These are phyloP conservation scores for Sminthurinus signatus DNA, from an alignment of 1,140 invertebrate species.

Conservation along the genomic window DNA sequence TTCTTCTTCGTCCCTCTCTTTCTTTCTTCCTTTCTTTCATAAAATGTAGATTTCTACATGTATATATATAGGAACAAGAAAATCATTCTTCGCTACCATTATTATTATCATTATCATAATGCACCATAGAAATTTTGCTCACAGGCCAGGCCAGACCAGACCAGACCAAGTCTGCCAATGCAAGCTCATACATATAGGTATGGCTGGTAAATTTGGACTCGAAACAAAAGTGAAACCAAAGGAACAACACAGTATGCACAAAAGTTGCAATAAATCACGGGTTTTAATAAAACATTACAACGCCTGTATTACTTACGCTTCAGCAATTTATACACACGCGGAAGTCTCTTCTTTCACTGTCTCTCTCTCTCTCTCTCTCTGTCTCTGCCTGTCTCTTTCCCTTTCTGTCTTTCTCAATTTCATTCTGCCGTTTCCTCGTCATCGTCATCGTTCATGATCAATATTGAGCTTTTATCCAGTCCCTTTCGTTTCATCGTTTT, in stretches of 20 bases:
- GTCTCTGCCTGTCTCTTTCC: constrained; percentile 9
- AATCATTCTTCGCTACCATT: too few species aligned
- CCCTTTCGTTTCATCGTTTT: constrained; percentile 7
- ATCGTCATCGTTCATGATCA: constrained; percentile 18
- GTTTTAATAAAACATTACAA: constrained; percentile 40
- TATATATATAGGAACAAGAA: too few species aligned
- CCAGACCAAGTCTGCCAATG: too few species aligned
- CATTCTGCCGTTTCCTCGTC: too few species aligned
- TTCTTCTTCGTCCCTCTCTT: too few species aligned
- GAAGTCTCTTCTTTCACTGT: constrained; percentile 12
- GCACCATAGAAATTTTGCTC: too few species aligned
- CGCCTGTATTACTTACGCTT: constrained; percentile 34
- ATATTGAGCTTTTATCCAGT: constrained; percentile 22
- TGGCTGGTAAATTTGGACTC: neutral
- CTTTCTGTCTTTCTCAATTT: neutral
- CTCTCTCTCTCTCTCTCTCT: neutral
- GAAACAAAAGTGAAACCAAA: neutral
- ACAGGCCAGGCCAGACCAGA: too few species aligned
- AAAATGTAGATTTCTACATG: too few species aligned
- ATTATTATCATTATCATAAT: too few species aligned
- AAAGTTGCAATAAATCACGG: constrained; percentile 37
- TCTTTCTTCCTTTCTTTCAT: too few species aligned
- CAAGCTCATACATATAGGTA: too few species aligned
- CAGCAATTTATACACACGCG: constrained; percentile 30
- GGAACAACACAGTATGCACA: constrained; percentile 18